These are phyloP conservation scores for Terebella lapidaria DNA, from an alignment of 2,888 invertebrate genomes.

Conservation along the genomic window DNA sequence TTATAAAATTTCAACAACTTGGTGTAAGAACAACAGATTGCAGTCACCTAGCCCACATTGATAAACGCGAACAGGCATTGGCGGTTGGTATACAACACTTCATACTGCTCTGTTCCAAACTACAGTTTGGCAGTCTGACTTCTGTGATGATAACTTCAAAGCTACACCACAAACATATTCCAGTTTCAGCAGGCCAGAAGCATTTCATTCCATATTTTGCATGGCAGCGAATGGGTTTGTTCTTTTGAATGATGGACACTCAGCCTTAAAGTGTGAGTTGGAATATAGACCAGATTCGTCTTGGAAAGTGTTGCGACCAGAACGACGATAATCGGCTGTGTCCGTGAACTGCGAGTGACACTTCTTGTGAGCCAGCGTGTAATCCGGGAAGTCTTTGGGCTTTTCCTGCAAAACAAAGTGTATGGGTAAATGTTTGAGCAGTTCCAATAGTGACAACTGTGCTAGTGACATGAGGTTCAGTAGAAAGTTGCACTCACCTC, in stretches of 20 bases:
- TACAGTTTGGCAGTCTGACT: too few species aligned
- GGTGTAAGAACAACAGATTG: too few species aligned
- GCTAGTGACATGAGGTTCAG: not conserved
- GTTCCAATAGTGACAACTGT: too few species aligned
- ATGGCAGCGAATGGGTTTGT: not conserved
- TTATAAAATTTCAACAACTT: too few species aligned
- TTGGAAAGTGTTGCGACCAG: conserved; percentile 52
- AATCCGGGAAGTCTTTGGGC: conserved; percentile 19
- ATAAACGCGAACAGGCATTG: too few species aligned
- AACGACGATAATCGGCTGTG: conserved; percentile 38
- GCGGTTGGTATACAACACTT: too few species aligned
- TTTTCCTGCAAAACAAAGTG: conserved; percentile 12
- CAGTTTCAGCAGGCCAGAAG: too few species aligned
- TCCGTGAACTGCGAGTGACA: conserved; percentile 52
- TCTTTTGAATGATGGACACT: conserved; percentile 25
- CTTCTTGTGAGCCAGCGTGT: conserved; percentile 40
- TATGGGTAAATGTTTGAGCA: too few species aligned
- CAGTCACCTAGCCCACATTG: too few species aligned
- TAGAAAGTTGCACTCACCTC: conserved; percentile 23
- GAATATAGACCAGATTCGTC: conserved; percentile 49
- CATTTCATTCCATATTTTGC: not conserved
- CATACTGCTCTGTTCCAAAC: too few species aligned
- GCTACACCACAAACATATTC: too few species aligned
- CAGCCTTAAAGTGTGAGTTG: conserved; percentile 42
- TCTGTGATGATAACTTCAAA: too few species aligned